These are phyloP conservation scores for Xenopus tropicalis DNA, from an alignment of 2,113 vertebrate genomes.

Conservation along the genomic window DNA sequence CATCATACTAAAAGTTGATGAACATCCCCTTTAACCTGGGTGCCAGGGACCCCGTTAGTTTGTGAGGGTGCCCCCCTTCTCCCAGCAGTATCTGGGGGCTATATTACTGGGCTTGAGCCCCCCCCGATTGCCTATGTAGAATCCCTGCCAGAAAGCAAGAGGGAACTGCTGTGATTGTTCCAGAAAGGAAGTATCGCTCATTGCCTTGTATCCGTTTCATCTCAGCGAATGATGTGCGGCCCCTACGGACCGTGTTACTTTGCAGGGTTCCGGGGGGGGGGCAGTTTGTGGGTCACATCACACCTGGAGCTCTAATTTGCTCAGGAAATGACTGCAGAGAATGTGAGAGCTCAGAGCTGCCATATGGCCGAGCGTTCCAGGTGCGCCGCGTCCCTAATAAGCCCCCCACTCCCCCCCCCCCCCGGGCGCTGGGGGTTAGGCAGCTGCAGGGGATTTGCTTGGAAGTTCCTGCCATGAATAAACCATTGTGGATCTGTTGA, in stretches of 20 bases:
- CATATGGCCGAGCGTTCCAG: not conserved
- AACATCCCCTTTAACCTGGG: not conserved
- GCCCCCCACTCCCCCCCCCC: not conserved
- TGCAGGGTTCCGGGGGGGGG: not conserved
- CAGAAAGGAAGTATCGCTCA: too few species aligned
- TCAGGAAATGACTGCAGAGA: not conserved
- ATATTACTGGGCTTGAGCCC: too few species aligned
- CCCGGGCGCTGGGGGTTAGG: not conserved
- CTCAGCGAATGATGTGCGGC: too few species aligned
- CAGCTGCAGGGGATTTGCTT: constrained; percentile 18
- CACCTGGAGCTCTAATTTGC: not conserved
- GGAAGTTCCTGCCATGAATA: not conserved
- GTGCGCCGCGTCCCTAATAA: not conserved
- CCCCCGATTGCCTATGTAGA: too few species aligned
- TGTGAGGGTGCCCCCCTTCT: too few species aligned
- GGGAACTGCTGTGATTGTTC: too few species aligned
- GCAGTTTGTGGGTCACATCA: not conserved
- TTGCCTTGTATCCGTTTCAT: too few species aligned
- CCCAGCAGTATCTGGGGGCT: too few species aligned
- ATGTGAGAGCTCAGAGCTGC: not conserved
- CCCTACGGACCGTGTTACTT: too few species aligned
- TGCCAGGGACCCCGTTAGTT: too few species aligned
- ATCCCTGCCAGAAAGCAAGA: too few species aligned
- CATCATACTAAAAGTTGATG: too few species aligned
- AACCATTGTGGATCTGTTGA: not conserved